Percentiles rank a stretch among this genome's conserved stretches.
phyloP scores from a whole-genome alignment of 2,888 invertebrate species.

The Erynnis tages region DNA sequence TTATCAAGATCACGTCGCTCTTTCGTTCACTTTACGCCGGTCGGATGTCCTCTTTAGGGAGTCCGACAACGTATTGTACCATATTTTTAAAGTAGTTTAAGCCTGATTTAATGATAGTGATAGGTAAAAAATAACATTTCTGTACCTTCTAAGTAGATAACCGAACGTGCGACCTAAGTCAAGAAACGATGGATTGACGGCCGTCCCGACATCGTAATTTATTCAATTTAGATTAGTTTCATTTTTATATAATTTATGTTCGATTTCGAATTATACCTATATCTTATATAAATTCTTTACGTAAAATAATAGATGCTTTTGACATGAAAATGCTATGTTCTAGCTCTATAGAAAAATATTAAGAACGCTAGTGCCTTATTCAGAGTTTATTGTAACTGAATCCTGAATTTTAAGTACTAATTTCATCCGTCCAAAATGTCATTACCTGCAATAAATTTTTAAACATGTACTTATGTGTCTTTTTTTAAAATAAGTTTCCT shows the following conservation, averaged over 20 bases:
- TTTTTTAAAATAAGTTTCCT: constrained; percentile 19
- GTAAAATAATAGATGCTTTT: constrained; percentile 65
- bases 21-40: constrained; percentile 77
- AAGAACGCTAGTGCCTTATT: constrained; percentile 65
- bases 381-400: constrained; percentile 50
- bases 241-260: constrained; percentile 73
- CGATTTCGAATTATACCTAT: constrained; percentile 66
- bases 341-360: constrained; percentile 54
- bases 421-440: constrained; percentile 68
- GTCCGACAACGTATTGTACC: constrained; percentile 75
- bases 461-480: constrained; percentile 42
- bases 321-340: constrained; percentile 57
- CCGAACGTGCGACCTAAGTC: constrained; percentile 81
- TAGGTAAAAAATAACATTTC: constrained; percentile 75
- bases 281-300: constrained; percentile 68
- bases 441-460: constrained; percentile 68
- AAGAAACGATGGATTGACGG: constrained; percentile 78
- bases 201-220: constrained; percentile 81
- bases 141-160: constrained; percentile 80
- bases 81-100: constrained; percentile 74
- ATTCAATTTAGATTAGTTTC: constrained; percentile 73
- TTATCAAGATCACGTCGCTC: constrained; percentile 77
- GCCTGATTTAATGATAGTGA: constrained; percentile 73
- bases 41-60: constrained; percentile 59
- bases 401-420: constrained; percentile 47